Conservation (phyloP, 1,140 invertebrate species). For the Macrosteles quadrilineatus region DNA sequence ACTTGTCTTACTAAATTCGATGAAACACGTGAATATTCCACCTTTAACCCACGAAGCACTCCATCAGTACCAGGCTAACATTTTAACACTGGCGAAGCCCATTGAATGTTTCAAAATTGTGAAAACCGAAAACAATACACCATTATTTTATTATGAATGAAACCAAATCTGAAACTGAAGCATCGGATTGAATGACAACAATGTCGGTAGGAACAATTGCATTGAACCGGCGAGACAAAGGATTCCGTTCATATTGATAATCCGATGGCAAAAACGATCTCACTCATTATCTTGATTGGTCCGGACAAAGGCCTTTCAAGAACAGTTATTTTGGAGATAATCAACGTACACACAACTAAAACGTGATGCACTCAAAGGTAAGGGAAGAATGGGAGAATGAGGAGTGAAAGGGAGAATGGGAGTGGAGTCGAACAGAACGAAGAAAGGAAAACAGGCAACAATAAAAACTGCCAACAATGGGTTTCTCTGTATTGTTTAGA, state of each 20-base stretch:
- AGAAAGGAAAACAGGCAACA: slow-evolving; percentile 9
- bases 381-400: slow-evolving; percentile 7
- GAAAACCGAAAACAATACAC: slow-evolving; percentile 3
- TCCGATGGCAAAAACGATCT: slow-evolving; percentile 4
- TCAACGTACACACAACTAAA: background rate
- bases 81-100: no score
- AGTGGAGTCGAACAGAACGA: background rate
- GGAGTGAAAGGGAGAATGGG: background rate
- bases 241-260: background rate
- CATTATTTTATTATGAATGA: slow-evolving; percentile 3
- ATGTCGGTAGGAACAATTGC: background rate
- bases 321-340: slow-evolving; percentile 9
- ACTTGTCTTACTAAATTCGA: no score
- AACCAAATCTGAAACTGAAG: background rate
- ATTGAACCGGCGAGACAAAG: background rate
- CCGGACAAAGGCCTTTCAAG: background rate
- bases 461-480: slow-evolving; percentile 1
- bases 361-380: background rate
- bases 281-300: slow-evolving; percentile 5
- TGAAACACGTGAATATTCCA: no score
- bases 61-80: no score
- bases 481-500: background rate
- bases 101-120: no score
- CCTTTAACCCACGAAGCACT: no score
- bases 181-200: background rate